phyloP scores from a whole-genome alignment of 2,888 invertebrate species.

The Amblyjoppa fuscipennis region DNA sequence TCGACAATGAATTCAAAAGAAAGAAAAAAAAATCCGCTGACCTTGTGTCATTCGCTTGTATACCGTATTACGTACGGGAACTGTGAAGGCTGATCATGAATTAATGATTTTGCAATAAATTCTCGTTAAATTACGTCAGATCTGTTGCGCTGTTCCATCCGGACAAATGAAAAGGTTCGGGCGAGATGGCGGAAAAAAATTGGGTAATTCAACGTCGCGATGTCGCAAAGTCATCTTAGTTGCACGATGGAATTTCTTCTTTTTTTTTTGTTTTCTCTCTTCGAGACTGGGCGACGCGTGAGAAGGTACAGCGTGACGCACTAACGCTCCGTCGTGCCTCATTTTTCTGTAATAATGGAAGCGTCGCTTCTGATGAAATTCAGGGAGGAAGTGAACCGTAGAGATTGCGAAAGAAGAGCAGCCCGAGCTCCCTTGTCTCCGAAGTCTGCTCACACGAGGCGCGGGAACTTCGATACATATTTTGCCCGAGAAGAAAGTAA shows the following conservation, averaged over 20 bases:
- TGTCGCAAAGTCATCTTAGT: slow-evolving; percentile 34
- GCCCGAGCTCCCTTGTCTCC: slow-evolving; percentile 17
- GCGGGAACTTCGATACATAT: slow-evolving; percentile 35
- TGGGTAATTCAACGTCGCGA: slow-evolving; percentile 10
- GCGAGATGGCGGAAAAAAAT: slow-evolving; percentile 36
- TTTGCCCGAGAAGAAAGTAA: slow-evolving; percentile 23
- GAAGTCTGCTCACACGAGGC: slow-evolving; percentile 25
- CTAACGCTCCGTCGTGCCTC: slow-evolving; percentile 25
- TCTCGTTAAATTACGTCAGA: slow-evolving; percentile 7
- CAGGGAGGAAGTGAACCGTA: slow-evolving; percentile 58
- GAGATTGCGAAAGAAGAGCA: slow-evolving; percentile 47
- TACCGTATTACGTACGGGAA: background rate
- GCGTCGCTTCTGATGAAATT: slow-evolving; percentile 56
- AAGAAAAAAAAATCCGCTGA: slow-evolving; percentile 32
- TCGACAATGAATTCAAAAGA: slow-evolving; percentile 29
- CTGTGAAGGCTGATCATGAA: slow-evolving; percentile 34
- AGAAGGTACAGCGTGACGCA: slow-evolving; percentile 35
- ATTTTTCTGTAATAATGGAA: slow-evolving; percentile 60
- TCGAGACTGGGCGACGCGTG: slow-evolving; percentile 30
- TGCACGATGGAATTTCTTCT: slow-evolving; percentile 2
- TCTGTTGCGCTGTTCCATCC: background rate
- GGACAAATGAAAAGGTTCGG: background rate
- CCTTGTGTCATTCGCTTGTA: slow-evolving; percentile 30
- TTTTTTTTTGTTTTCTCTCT: slow-evolving; percentile 17
- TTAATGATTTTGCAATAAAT: slow-evolving; percentile 1